phyloP scores from a whole-genome alignment of 1,140 invertebrate species.

The Trissolcus basalis region DNA sequence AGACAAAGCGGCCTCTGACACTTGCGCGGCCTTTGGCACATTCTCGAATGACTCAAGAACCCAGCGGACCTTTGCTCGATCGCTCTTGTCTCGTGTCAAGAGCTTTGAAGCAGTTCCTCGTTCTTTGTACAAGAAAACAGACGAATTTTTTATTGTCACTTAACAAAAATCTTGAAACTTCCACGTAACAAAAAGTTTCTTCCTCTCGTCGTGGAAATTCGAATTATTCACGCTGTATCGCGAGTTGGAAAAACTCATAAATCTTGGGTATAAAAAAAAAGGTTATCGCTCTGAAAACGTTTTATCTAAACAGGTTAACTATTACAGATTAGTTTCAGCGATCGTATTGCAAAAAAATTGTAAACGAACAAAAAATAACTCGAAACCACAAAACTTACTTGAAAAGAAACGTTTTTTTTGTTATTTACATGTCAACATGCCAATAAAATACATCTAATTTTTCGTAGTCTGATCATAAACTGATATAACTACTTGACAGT shows the following conservation, averaged over 20 bases:
- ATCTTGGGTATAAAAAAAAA: background rate
- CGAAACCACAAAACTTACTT: too few species aligned
- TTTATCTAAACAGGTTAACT: too few species aligned
- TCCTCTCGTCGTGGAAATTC: background rate
- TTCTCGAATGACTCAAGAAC: slow-evolving; percentile 26
- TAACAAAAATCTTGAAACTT: slow-evolving; percentile 7
- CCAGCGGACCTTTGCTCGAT: slow-evolving; percentile 41
- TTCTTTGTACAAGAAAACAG: slow-evolving; percentile 32
- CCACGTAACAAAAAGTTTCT: slow-evolving; percentile 20
- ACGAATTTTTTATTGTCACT: slow-evolving; percentile 35
- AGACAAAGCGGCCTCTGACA: slow-evolving; percentile 15
- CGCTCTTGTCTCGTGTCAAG: slow-evolving; percentile 35
- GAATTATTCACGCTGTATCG: slow-evolving; percentile 19
- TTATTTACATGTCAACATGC: too few species aligned
- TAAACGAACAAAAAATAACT: too few species aligned
- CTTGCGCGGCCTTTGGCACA: slow-evolving; percentile 38
- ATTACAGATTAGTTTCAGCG: too few species aligned
- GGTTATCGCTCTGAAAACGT: too few species aligned
- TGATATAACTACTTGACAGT: slow-evolving; percentile 1
- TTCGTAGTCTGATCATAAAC: slow-evolving; percentile 3
- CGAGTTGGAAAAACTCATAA: background rate
- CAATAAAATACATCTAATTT: too few species aligned
- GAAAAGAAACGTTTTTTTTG: too few species aligned
- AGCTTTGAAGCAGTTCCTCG: slow-evolving; percentile 19
- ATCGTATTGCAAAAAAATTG: too few species aligned